phyloP scores from a whole-genome alignment of 2,888 invertebrate genomes.

The Cyrtodaria siliqua region DNA sequence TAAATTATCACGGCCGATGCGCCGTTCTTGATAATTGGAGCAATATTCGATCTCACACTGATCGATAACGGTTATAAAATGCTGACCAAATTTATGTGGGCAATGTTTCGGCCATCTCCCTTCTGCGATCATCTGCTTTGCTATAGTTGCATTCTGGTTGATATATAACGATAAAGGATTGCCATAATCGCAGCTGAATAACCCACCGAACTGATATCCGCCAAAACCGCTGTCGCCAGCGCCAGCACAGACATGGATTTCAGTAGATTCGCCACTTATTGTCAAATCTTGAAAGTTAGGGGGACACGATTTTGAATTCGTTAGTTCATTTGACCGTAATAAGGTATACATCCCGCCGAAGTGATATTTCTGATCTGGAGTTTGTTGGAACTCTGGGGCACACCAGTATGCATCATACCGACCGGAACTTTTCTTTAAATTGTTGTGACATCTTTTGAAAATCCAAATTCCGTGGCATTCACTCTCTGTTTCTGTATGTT shows the following conservation, averaged over 20 bases:
- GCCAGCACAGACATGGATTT: constrained; percentile 7
- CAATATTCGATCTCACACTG: constrained; percentile 9
- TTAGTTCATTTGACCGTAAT: constrained; percentile 1
- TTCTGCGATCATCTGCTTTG: no score
- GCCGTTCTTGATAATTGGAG: background rate
- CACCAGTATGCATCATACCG: no score
- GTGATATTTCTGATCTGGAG: background rate
- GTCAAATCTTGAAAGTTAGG: background rate
- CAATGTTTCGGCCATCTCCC: constrained; percentile 3
- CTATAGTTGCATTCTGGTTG: no score
- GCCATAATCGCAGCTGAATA: constrained; percentile 13
- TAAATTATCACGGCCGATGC: background rate
- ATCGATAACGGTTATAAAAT: constrained; percentile 4
- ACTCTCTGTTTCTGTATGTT: background rate
- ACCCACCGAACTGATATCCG: constrained; percentile 13
- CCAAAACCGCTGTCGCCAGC: background rate
- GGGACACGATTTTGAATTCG: constrained; percentile 8
- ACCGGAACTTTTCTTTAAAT: background rate
- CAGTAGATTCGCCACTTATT: background rate
- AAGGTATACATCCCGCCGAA: constrained; percentile 12
- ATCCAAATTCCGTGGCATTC: constrained; percentile 6
- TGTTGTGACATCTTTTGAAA: constrained; percentile 3
- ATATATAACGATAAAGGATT: constrained; percentile 4
- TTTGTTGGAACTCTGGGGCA: background rate
- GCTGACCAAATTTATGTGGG: background rate